Conservation (phyloP, 64 coral and sea anemone species). For the Pachyseris speciosa region DNA sequence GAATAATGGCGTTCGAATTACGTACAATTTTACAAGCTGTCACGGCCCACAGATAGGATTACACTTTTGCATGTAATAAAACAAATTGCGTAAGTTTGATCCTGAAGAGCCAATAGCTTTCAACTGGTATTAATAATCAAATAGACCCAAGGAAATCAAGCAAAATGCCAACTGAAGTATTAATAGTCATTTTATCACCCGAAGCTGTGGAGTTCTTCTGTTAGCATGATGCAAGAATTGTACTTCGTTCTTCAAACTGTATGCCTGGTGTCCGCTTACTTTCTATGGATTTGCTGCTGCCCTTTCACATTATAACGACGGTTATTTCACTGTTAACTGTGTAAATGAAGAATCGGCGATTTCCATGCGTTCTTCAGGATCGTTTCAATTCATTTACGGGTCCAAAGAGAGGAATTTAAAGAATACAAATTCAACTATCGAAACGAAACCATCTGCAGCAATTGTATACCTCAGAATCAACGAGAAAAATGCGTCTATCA, state of each 20-base stretch:
- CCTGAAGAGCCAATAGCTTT: background rate
- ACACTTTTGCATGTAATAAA: background rate
- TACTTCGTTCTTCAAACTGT: background rate
- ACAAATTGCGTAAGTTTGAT: background rate
- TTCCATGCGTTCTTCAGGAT: too few relatives aligned
- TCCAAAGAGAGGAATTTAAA: too few relatives aligned
- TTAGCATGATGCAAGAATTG: constrained; percentile 17
- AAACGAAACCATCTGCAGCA: too few relatives aligned
- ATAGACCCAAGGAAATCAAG: background rate
- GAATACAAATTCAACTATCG: too few relatives aligned
- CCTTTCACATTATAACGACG: background rate
- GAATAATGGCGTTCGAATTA: background rate
- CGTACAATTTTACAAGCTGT: background rate
- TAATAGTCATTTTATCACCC: background rate
- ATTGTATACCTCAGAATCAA: too few relatives aligned
- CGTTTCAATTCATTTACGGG: too few relatives aligned
- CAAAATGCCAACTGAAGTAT: background rate
- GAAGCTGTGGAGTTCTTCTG: background rate
- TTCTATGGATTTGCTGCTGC: constrained; percentile 19
- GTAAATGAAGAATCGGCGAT: too few relatives aligned
- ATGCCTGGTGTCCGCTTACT: background rate
- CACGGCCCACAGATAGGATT: background rate
- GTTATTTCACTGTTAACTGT: too few relatives aligned
- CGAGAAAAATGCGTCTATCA: too few relatives aligned
- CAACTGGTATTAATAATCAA: background rate